phyloP scores from a whole-genome alignment of 2,113 vertebrate genomes.

The Typhlomys cinereus region DNA sequence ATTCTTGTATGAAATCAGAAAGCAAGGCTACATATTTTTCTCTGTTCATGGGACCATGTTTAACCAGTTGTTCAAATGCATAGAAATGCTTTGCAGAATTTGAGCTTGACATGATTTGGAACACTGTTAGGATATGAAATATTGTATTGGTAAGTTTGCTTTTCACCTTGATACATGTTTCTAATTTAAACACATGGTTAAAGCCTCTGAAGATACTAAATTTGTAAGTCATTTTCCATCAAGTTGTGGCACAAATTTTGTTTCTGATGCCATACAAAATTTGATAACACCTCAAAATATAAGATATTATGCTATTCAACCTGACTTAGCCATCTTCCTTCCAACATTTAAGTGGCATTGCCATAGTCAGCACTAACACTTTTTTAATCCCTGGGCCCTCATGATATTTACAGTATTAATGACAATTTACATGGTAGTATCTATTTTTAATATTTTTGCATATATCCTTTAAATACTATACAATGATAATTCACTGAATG shows the following conservation, averaged over 20 bases:
- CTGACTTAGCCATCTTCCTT: not conserved
- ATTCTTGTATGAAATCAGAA: not conserved
- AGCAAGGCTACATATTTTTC: not conserved
- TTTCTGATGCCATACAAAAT: not conserved
- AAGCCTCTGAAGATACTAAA: not conserved
- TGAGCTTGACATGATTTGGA: not conserved
- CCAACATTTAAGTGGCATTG: not conserved
- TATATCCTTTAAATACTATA: not conserved
- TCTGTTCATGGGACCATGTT: not conserved
- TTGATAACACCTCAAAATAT: not conserved
- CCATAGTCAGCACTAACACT: not conserved
- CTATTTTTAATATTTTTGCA: not conserved
- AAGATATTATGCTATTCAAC: not conserved
- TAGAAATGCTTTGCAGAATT: not conserved
- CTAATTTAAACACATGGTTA: not conserved
- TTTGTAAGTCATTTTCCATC: not conserved
- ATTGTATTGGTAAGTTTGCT: not conserved
- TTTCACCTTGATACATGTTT: not conserved
- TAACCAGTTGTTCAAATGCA: not conserved
- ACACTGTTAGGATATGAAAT: not conserved
- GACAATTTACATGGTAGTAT: not conserved
- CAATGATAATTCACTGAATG: not conserved
- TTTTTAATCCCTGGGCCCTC: not conserved
- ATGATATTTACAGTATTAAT: not conserved
- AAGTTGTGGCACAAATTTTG: not conserved